These are phyloP conservation scores for Pomacea maculata DNA, from an alignment of 1,140 invertebrate species.

Conservation along the genomic window DNA sequence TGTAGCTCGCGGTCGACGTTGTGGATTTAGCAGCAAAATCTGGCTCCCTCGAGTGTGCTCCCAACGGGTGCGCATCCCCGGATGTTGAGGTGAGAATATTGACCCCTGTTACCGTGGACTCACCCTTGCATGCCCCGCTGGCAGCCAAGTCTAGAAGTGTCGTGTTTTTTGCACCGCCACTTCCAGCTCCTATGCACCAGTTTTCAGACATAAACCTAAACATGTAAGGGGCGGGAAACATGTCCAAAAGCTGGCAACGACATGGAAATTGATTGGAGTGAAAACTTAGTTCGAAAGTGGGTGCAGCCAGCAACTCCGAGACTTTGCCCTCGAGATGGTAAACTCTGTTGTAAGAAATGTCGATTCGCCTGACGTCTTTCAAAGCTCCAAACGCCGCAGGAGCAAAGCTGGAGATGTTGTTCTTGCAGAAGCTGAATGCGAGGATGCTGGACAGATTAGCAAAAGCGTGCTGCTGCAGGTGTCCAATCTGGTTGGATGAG, in stretches of 20 bases:
- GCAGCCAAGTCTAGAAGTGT: too few relatives aligned
- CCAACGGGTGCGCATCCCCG: too few relatives aligned
- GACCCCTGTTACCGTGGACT: too few relatives aligned
- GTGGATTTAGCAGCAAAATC: too few relatives aligned
- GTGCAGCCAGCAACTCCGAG: neutral
- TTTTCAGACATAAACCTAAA: neutral
- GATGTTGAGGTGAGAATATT: too few relatives aligned
- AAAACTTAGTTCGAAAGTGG: slow-evolving; percentile 11
- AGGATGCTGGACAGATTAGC: neutral
- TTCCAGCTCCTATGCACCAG: neutral
- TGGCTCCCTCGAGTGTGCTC: too few relatives aligned
- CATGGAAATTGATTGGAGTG: slow-evolving; percentile 18
- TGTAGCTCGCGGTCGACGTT: too few relatives aligned
- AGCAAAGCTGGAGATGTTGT: slow-evolving; percentile 6
- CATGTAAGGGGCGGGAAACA: neutral
- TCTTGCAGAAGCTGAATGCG: slow-evolving; percentile 11
- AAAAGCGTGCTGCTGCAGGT: neutral
- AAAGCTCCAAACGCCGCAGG: slow-evolving; percentile 2
- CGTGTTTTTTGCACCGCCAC: too few relatives aligned
- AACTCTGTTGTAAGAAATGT: slow-evolving; percentile 16
- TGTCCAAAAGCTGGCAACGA: neutral
- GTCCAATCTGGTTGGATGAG: slow-evolving; percentile 14
- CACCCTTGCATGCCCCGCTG: too few relatives aligned
- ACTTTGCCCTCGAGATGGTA: neutral
- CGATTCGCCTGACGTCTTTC: neutral